Evolutionary conservation across 2,888 invertebrate species (phyloP).

Genomic region (Acleris literana): DNA sequence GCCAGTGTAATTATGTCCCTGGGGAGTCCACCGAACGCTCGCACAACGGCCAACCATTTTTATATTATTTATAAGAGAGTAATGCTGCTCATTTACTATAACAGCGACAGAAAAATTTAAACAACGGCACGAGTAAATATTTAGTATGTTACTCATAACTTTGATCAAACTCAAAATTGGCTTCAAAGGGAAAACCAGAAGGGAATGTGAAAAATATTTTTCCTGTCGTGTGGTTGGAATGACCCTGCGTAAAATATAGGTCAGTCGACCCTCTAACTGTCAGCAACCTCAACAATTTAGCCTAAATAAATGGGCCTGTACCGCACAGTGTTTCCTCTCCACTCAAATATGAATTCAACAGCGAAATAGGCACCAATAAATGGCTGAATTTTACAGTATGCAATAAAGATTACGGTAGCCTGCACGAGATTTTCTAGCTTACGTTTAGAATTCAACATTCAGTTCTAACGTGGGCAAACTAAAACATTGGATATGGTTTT

Average conservation of each 20-base stretch:
- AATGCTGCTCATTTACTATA: slow-evolving; percentile 10
- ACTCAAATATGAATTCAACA: slow-evolving; percentile 17
- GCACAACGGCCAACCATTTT: slow-evolving; percentile 17
- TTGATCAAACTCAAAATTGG: slow-evolving; percentile 16
- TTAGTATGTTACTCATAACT: neutral
- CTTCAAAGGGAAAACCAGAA: slow-evolving; percentile 6
- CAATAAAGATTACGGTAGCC: slow-evolving; percentile 2
- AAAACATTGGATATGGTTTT: neutral
- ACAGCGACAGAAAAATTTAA: slow-evolving; percentile 2
- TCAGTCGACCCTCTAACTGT: slow-evolving; percentile 28
- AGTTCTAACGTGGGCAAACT: neutral
- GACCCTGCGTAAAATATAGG: slow-evolving; percentile 29
- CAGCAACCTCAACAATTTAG: slow-evolving; percentile 32
- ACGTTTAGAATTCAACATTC: neutral
- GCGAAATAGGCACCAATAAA: slow-evolving; percentile 8
- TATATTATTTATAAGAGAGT: slow-evolving; percentile 28
- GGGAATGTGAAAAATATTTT: slow-evolving; percentile 27
- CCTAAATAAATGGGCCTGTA: slow-evolving; percentile 28
- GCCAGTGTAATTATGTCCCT: slow-evolving; percentile 13
- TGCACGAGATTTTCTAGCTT: neutral
- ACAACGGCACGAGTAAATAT: neutral
- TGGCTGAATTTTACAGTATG: neutral
- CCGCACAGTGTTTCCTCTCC: slow-evolving; percentile 4
- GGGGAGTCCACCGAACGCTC: slow-evolving; percentile 7
- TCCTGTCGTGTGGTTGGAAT: slow-evolving; percentile 14